These are phyloP conservation scores for Amphiprion clarkii DNA, from an alignment of 2,797 vertebrate genomes.

Conservation along the genomic window DNA sequence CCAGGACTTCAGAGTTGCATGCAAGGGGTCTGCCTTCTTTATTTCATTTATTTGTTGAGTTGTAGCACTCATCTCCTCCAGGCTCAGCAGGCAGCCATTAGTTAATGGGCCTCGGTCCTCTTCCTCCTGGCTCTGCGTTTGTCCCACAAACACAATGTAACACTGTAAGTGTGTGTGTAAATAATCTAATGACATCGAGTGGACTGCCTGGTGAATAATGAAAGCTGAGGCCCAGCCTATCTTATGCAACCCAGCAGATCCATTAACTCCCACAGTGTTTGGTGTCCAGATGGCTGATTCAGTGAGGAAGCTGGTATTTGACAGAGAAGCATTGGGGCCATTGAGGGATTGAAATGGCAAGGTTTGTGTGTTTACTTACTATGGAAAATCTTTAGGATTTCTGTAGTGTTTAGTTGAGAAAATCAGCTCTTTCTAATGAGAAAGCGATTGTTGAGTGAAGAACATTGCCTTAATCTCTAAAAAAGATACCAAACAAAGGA, in stretches of 20 bases:
- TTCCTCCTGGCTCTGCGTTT: constrained; percentile 27
- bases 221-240: constrained; percentile 32
- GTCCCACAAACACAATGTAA: constrained; percentile 50
- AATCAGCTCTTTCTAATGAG: no score
- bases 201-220: constrained; percentile 64
- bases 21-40: neutral
- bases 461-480: neutral
- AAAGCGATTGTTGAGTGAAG: neutral
- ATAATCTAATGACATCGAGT: constrained; percentile 63
- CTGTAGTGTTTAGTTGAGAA: neutral
- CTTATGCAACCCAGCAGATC: constrained; percentile 74
- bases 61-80: constrained; percentile 8
- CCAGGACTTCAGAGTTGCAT: neutral
- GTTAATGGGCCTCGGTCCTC: constrained; percentile 32
- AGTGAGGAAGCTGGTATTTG: constrained; percentile 41
- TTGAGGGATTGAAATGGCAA: neutral
- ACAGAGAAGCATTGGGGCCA: constrained; percentile 29
- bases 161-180: constrained; percentile 57
- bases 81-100: constrained; percentile 46
- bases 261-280: constrained; percentile 67
- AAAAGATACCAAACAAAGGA: neutral
- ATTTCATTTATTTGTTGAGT: constrained; percentile 3
- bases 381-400: neutral
- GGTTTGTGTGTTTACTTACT: neutral
- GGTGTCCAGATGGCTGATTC: constrained; percentile 76